Evolutionary conservation across 2,888 invertebrate genomes (phyloP).

Genomic region (Anorthoa munda): DNA sequence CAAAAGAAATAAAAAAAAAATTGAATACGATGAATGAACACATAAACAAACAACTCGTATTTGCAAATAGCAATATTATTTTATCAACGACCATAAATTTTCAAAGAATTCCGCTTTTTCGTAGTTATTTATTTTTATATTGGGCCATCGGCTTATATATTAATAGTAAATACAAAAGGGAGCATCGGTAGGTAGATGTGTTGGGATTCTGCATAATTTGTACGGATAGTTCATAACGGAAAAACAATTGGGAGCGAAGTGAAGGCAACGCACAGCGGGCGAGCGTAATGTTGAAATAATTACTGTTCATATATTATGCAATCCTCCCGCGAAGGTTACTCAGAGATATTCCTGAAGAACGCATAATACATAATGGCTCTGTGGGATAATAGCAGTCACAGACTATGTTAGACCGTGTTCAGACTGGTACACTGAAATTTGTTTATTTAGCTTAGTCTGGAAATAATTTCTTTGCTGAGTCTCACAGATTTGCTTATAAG

Average conservation of each 20-base stretch:
- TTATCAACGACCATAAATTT: slow-evolving; percentile 34
- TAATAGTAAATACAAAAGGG: slow-evolving; percentile 33
- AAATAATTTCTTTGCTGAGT: slow-evolving; percentile 65
- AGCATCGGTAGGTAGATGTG: slow-evolving; percentile 23
- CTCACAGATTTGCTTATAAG: slow-evolving; percentile 62
- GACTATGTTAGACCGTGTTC: slow-evolving; percentile 61
- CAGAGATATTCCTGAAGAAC: slow-evolving; percentile 79
- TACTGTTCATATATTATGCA: slow-evolving; percentile 86
- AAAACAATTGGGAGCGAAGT: slow-evolving; percentile 76
- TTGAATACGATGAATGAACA: slow-evolving; percentile 29
- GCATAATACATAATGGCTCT: slow-evolving; percentile 73
- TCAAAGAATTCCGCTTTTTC: slow-evolving; percentile 43
- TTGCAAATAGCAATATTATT: slow-evolving; percentile 31
- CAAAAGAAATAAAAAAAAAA: slow-evolving; percentile 24
- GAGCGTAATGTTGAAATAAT: slow-evolving; percentile 83
- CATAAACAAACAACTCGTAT: slow-evolving; percentile 41
- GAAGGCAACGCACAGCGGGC: slow-evolving; percentile 69
- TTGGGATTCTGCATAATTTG: slow-evolving; percentile 54
- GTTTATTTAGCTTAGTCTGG: slow-evolving; percentile 60
- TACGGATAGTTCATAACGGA: slow-evolving; percentile 69
- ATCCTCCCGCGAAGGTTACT: slow-evolving; percentile 77
- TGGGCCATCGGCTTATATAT: slow-evolving; percentile 24
- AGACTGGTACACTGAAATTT: slow-evolving; percentile 65
- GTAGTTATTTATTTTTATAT: slow-evolving; percentile 42
- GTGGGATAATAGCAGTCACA: slow-evolving; percentile 63